Base-by-base conservation (phyloP, 2,113 vertebrate species). In the Hylia prasina region DNA sequence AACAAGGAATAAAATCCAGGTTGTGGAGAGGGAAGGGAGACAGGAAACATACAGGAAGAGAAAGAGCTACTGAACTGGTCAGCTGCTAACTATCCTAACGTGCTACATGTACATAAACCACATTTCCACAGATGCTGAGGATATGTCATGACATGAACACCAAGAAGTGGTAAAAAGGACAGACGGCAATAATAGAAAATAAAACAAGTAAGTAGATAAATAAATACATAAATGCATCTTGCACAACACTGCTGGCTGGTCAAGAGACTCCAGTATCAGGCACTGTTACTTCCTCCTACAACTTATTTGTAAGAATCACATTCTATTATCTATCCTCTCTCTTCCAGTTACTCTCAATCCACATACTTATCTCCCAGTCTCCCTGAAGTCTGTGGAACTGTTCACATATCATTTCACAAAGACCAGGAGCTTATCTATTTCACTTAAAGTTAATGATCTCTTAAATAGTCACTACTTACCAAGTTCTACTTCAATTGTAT, bases 401-500 rank as follows among this genome's bases (percentile, higher is more conserved):
- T 69, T 84, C 15, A 31, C 1, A 0, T 15, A 48, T 40, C 51
- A 54, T 39, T 85, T 89, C 70, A 64, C 37, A 79, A 75, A 37
- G 37, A 58, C 6, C 25, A 56, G 24, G 25, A 72, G 23, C 12
- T 87, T 66, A 63, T n/a, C 50, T 76, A 13, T 63, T 88, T 78
- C 76, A 73, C 9, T 71, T 56, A 70, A 51, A 37, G 60, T 64
- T 57, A 88, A 48, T 35, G 8, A 66, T 50, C 31, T 78, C 39
- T 75, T 54, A 82, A 33, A 68, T 33, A 89, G 22, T 30, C 27
- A 53, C 27, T 60, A 97, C 99, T 99, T 95, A 99, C 99, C 99
- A 14, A 93, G 65, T 11, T 90, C 63, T 44, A 97, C 98, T 97
- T 98, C 98, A 89, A 99, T 45, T 4, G 97, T 97, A 27, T 98